Base-by-base conservation (phyloP, 2,797 vertebrate species). In the Gephyroberyx darwinii region DNA sequence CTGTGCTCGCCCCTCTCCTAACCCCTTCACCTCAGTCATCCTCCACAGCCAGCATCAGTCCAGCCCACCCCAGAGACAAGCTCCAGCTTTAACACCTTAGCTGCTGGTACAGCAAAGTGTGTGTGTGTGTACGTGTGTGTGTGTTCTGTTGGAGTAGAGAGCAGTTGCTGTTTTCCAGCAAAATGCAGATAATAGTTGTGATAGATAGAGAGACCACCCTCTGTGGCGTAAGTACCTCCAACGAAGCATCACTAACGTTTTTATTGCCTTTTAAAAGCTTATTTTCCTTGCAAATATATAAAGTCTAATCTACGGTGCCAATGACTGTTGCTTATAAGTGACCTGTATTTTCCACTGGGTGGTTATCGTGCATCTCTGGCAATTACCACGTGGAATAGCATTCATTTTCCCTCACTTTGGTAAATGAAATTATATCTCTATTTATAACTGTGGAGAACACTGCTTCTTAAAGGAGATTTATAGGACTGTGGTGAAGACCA, bases 21-120 rank as follows among this genome's bases (percentile, higher is more conserved):
- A 91, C 90, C 91, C 89, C 80, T 88, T 91, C 90, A 90, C 89
- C 90, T 89, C 83, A 80, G 85, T 84, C 83, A 83, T 86, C 90
- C 74, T 86, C 83, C 69, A 39, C 84, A 87, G 82, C 90, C 82
- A 78, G 80, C 82, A 74, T 89, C 88, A 3, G 86, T 90, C 87
- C 75, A 82, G 86, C 88, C 90, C 90, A 92, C 93, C 93, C 84
- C 74, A 80, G 90, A 91, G 89, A 87, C 74, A 8, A 66, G 77
- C 78, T 81, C 56, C 53, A 35, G 73, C 81, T 74, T 90, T 86
- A 90, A 90, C 86, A 54, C 82, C 67, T 78, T 84, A 79, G 68
- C 83, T 83, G 68, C 86, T 71, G 79, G 19, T 66, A 73, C 39
- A 57, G 17, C 75, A 76, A 73, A 67, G 19, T 41, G 45, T 51